phyloP scores from a whole-genome alignment of 2,113 vertebrate species.

The Sylvia atricapilla region DNA sequence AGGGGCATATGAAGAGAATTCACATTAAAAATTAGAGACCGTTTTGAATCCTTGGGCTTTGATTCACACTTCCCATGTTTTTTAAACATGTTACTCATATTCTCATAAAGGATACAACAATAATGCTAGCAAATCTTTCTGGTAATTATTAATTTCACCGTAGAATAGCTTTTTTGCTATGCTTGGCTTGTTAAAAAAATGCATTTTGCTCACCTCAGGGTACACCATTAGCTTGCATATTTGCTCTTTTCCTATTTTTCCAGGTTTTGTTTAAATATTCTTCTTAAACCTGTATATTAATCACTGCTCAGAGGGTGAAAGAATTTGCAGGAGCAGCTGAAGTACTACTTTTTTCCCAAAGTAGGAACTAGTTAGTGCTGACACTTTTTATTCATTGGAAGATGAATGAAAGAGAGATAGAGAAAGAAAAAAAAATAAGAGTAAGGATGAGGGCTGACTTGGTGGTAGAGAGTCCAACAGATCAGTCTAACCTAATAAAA shows the following conservation, averaged over 20 bases:
- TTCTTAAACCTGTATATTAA: constrained; percentile 66
- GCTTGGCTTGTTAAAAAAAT: constrained; percentile 64
- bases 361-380: constrained; percentile 23
- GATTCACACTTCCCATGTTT: constrained; percentile 67
- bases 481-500: background rate
- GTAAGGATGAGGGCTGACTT: background rate
- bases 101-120: constrained; percentile 64
- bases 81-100: constrained; percentile 51
- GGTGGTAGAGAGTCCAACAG: background rate
- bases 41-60: constrained; percentile 56
- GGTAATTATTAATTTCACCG: constrained; percentile 68
- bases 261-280: constrained; percentile 66
- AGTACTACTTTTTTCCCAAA: constrained; percentile 7
- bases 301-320: constrained; percentile 56
- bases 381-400: background rate
- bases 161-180: constrained; percentile 61
- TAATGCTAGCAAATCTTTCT: constrained; percentile 60
- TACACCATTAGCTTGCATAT: constrained; percentile 63
- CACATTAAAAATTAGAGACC: constrained; percentile 69
- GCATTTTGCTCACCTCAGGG: constrained; percentile 55
- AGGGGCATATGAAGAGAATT: constrained; percentile 47
- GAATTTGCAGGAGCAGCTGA: constrained; percentile 52
- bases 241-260: constrained; percentile 52
- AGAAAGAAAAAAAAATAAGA: background rate
- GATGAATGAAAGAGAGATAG: background rate